Conservation (phyloP, 1,140 invertebrate genomes). For the Odontomachus brunneus region DNA sequence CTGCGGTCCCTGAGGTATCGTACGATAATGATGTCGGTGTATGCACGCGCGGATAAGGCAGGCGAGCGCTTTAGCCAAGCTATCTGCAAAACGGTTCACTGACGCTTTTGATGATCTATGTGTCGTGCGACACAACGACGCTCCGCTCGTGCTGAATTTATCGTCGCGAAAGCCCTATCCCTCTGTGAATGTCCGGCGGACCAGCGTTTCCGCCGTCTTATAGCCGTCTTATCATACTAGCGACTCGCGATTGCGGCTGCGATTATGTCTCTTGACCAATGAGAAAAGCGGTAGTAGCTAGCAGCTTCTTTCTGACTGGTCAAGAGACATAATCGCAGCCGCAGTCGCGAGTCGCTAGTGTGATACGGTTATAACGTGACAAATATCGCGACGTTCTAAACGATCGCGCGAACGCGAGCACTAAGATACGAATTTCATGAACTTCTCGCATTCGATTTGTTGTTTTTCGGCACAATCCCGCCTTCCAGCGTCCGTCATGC, state of each 20-base stretch:
- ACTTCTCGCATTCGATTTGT: not conserved
- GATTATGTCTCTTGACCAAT: too few species aligned
- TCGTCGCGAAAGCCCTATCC: not conserved
- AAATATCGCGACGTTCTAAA: not conserved
- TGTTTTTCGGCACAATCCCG: not conserved
- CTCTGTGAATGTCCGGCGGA: not conserved
- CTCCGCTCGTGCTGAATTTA: constrained; percentile 11
- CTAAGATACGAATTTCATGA: not conserved
- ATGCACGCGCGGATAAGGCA: constrained; percentile 21
- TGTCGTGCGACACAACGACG: constrained; percentile 18
- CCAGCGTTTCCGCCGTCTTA: not conserved
- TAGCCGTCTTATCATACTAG: too few species aligned
- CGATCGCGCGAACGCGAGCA: not conserved
- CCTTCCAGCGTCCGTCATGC: not conserved
- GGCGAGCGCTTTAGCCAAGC: constrained; percentile 31
- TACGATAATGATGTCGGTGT: constrained; percentile 39
- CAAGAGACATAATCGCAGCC: too few species aligned
- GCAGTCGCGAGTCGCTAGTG: too few species aligned
- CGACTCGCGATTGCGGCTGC: too few species aligned
- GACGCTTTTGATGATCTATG: constrained; percentile 42
- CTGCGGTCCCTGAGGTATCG: constrained; percentile 17
- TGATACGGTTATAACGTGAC: too few species aligned
- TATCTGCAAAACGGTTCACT: constrained; percentile 52
- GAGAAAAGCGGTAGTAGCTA: too few species aligned
- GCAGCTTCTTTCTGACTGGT: too few species aligned